A percentile compares a stretch with the other conserved stretches of the same genome.
Evolutionary conservation across 2,113 vertebrate species (phyloP).

Genomic region (Engraulis encrasicolus): DNA sequence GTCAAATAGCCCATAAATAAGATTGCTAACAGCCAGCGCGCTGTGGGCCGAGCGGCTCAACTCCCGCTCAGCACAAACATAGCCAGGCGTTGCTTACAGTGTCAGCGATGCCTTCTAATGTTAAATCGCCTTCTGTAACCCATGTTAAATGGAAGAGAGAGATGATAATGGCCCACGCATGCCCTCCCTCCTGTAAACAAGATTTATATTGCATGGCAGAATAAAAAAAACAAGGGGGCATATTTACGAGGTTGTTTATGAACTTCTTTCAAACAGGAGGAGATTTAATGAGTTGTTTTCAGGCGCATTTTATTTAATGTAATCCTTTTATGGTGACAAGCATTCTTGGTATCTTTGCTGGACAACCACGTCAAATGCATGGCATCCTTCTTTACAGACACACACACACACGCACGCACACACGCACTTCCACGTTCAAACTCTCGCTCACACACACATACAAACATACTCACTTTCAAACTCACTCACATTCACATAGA

Average conservation of each 20-base stretch:
- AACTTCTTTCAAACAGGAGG: slow-evolving; percentile 60
- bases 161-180: slow-evolving; percentile 53
- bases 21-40: slow-evolving; percentile 58
- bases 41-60: no score
- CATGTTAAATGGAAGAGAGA: slow-evolving; percentile 56
- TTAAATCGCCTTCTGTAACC: slow-evolving; percentile 76
- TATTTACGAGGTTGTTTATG: slow-evolving; percentile 71
- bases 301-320: slow-evolving; percentile 78
- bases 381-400: slow-evolving; percentile 28
- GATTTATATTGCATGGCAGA: slow-evolving; percentile 53
- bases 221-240: slow-evolving; percentile 37
- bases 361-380: slow-evolving; percentile 43
- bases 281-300: slow-evolving; percentile 57
- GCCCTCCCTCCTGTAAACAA: slow-evolving; percentile 63
- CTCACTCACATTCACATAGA: background rate
- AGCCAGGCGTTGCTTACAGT: slow-evolving; percentile 48
- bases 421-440: background rate
- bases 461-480: slow-evolving; percentile 23
- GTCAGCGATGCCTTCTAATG: slow-evolving; percentile 73
- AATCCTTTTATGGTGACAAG: slow-evolving; percentile 70
- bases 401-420: background rate
- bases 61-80: slow-evolving; percentile 34
- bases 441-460: background rate
- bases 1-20: slow-evolving; percentile 67
- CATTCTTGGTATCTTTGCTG: slow-evolving; percentile 59